Base-by-base conservation (phyloP, 2,888 invertebrate genomes). In the Drosophila histrio region DNA sequence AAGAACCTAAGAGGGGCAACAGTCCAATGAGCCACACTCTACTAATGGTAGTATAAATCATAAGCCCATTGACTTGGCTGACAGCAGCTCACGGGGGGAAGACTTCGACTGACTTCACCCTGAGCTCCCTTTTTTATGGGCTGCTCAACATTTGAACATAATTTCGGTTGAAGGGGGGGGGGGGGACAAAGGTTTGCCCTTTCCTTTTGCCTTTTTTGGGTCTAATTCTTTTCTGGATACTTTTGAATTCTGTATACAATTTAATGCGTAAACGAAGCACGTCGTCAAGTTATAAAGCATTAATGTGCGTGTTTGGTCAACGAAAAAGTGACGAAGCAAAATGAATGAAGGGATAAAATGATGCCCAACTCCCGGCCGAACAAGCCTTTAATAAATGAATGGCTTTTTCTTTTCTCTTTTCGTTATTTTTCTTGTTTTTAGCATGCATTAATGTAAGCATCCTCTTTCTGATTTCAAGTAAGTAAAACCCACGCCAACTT, bases 21-120 rank as follows among this genome's bases (percentile, higher is more conserved):
- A 26, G 32, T 21, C 63, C 77, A 87, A 75, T 83, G 77, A 75
- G 66, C 63, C 72, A 63, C 63, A 74, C 77, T 74, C 43, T 49
- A 59, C 72, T 84, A 88, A 84, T 88, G 87, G 72, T 50, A 22
- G 68, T 77, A 88, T 84, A 84, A 88, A 84, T 84, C 84, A 84
- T 88, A 86, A 86, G 80, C 72, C 88, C 75, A 84, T 84, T 77
- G 84, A 84, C 75, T 79, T 57, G 69, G 57, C 54, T 56, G 66
- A 65, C 63, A 61, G 61, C 63, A 61, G 61, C 58, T 44, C 17
- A 44, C 44, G 11, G 52, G 41, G 21, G 50, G 28, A 11, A 46
- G 36, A 43, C 58, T 57, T 53, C 52, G 60, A 69, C 62, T 50
- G 81, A 72, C 73, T 81, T 69, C 71, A 62, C 47, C 43, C 75